Conservation (phyloP, 1,140 invertebrate species). For the Hirudo medicinalis region DNA sequence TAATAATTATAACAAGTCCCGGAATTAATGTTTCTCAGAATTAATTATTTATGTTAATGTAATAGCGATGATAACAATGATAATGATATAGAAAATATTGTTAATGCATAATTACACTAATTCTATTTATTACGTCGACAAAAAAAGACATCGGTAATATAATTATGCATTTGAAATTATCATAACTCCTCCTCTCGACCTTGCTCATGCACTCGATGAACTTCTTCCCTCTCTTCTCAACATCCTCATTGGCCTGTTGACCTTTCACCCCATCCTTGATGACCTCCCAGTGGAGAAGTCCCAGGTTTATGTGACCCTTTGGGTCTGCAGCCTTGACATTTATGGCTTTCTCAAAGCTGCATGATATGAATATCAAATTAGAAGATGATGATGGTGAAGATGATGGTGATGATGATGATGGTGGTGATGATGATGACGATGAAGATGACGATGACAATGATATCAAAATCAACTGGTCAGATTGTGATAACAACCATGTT, state of each 20-base stretch:
- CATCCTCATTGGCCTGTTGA: background rate
- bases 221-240: background rate
- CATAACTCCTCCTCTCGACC: background rate
- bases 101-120: background rate
- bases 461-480: background rate
- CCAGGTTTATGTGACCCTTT: no score
- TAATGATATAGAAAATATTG: background rate
- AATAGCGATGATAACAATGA: background rate
- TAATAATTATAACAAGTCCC: no score
- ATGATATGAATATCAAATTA: background rate
- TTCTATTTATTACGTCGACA: background rate
- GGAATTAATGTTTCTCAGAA: background rate
- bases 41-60: background rate
- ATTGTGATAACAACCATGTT: no score
- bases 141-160: background rate
- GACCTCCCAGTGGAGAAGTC: no score
- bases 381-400: background rate
- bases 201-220: background rate
- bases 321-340: no score
- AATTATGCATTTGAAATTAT: no score
- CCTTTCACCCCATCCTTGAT: no score
- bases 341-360: background rate
- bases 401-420: background rate
- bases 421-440: constrained; percentile 2
- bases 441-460: background rate